Base-by-base conservation (phyloP, 2,888 invertebrate species). In the Cryptus armator region DNA sequence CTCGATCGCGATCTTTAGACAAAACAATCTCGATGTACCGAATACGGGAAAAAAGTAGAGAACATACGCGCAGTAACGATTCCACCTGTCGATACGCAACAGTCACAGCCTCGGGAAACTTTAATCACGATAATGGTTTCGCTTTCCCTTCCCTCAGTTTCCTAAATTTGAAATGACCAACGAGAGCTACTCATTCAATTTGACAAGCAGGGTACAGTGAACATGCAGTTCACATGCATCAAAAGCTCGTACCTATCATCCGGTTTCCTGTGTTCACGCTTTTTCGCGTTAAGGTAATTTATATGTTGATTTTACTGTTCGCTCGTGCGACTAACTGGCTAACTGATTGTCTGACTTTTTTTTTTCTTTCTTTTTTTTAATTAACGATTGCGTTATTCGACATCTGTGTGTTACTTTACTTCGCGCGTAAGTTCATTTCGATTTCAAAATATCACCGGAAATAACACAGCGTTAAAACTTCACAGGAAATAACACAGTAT, bases 91-190 rank as follows among this genome's bases (percentile, higher is more conserved):
- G 64, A 51, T 75, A 75, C 64, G 64, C 48, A 66, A 59, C 44
- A 51, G 37, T 51, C 56, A n/a, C 48, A 48, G 64, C 51, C 9
- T 24, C 24, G 75, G 37, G 51, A 37, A 64, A 24, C 59, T 79
- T 78, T 59, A 48, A 78, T 78, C 48, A 62, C 78, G 37, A 70
- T 79, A 67, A 71, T 79, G 70, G 46, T 66, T 64, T 66, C 48
- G 62, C 16, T 32, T 9, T 75, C 51, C 19, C 75, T n/a, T 48
- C 16, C 24, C 29, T 24, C 68, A 1, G 4, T 16, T 51, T 32
- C 24, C 32, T 51, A 29, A 62, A 29, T 62, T 14, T 14, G 6
- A 62, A 62, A 32, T 62, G 29, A 32, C n/a, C 29, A 29, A 62
- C 32, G 4, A 14, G 62, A 19, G 56, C 14, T 14, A 14, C 5